Base-by-base conservation (phyloP, 2,797 vertebrate species). In the Danio tinwini region DNA sequence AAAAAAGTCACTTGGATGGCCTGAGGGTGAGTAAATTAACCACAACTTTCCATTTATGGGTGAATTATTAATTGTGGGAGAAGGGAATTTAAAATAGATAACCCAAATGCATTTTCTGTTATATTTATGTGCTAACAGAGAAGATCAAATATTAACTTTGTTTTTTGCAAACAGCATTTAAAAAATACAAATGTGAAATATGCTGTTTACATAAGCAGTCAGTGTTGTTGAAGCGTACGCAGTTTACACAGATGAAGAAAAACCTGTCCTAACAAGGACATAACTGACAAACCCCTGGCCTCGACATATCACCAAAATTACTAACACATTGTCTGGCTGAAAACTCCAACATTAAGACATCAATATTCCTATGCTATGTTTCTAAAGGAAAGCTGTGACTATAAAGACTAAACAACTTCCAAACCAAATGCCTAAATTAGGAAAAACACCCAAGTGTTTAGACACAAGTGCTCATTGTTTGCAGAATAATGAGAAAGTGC, bases 211-310 rank as follows among this genome's bases (percentile, higher is more conserved):
- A 55, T 10, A 64, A 52, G 49, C 49, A 49, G 50, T 61, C 21
- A 17, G 56, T 49, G 55, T 17, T 19, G 56, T 29, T 50, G 11
- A 52, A 52, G 37, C 49, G 13, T 37, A 10, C 53, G 44, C 29
- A 29, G 17, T 29, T 64, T 11, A 64, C 63, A 37, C 40, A 76
- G 19, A 47, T 49, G 16, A 49, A 68, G 16, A 58, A 17, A 11
- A 47, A 47, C 58, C 29, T 77, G 52, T 63, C 75, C 63, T 68
- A 77, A 77, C 21, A 77, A 77, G 75, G 63, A 58, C 63, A 68
- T 77, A 77, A 67, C 62, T 56, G 74, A 16, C 50, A 76, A 67
- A 76, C 74, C 29, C 55, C 59, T 45, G 39, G 62, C 50, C 42
- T 67, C 50, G 37, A 68, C 7, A 42, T 58, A 77, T 47, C 21